These are phyloP conservation scores for Nebria ingens DNA, from an alignment of 1,140 invertebrate species.

Conservation along the genomic window DNA sequence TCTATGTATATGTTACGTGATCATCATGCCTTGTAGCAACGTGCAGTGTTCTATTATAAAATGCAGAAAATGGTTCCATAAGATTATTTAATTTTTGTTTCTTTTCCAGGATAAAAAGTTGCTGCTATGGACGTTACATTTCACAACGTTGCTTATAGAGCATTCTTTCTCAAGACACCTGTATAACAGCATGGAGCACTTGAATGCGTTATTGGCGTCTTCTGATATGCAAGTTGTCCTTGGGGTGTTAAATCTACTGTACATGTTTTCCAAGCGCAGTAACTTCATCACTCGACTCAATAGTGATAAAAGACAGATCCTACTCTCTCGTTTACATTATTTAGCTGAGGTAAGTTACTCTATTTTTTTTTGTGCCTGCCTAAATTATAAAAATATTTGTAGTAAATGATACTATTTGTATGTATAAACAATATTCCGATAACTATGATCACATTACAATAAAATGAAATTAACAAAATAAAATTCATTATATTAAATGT, in stretches of 20 bases:
- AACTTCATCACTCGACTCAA: slow-evolving; percentile 78
- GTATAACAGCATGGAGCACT: slow-evolving; percentile 86
- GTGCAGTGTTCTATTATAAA: no score
- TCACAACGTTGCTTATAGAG: slow-evolving; percentile 79
- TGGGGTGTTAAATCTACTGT: slow-evolving; percentile 75
- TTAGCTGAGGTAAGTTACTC: slow-evolving; percentile 59
- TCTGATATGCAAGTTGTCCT: slow-evolving; percentile 82
- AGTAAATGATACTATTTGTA: no score
- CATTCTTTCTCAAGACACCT: slow-evolving; percentile 84
- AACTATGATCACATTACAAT: neutral
- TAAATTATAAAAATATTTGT: neutral
- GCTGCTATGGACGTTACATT: slow-evolving; percentile 67
- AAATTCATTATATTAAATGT: no score
- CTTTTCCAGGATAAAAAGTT: slow-evolving; percentile 58
- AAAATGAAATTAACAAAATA: no score
- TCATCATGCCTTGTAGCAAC: no score
- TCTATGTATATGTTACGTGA: no score
- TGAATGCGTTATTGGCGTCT: slow-evolving; percentile 71
- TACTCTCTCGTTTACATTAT: slow-evolving; percentile 67
- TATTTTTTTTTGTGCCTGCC: slow-evolving; percentile 17
- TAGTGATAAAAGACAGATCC: slow-evolving; percentile 59
- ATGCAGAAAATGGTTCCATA: no score
- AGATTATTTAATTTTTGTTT: slow-evolving; percentile 15
- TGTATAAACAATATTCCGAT: slow-evolving; percentile 1
- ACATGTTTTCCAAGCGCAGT: slow-evolving; percentile 87